phyloP scores from a whole-genome alignment of 2,797 vertebrate genomes.

The Siniperca obscura region DNA sequence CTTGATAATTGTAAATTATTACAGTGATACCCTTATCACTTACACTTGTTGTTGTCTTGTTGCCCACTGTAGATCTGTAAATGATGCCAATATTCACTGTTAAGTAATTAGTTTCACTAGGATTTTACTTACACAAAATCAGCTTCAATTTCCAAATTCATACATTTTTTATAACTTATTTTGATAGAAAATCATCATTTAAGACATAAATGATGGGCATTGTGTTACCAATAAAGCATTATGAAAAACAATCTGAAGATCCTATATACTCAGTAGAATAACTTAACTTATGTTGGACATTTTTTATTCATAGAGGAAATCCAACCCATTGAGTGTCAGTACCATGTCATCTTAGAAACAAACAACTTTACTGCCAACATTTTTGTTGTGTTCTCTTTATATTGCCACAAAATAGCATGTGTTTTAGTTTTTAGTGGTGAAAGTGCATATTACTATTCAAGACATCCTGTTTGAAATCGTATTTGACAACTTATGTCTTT shows the following conservation, averaged over 20 bases:
- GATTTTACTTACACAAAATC: neutral
- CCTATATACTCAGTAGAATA: neutral
- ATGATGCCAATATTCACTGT: no score
- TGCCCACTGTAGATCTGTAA: neutral
- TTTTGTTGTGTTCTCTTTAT: conserved; percentile 38
- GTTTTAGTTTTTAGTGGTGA: conserved; percentile 35
- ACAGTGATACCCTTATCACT: no score
- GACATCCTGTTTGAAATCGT: conserved; percentile 1
- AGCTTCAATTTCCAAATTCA: neutral
- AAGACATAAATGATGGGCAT: neutral
- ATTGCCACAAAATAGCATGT: conserved; percentile 10
- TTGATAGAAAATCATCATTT: neutral
- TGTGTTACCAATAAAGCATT: neutral
- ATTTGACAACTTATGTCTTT: neutral
- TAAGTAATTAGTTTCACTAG: neutral
- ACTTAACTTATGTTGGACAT: neutral
- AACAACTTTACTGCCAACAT: conserved; percentile 46
- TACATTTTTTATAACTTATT: neutral
- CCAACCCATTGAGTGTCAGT: neutral
- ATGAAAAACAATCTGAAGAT: neutral
- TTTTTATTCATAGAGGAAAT: conserved; percentile 27
- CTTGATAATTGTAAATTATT: no score
- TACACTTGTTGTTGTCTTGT: no score
- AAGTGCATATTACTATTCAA: conserved; percentile 48
- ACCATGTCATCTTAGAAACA: conserved; percentile 16